Base-by-base conservation (phyloP, 1,140 invertebrate species). In the Megalonaias nervosa region DNA sequence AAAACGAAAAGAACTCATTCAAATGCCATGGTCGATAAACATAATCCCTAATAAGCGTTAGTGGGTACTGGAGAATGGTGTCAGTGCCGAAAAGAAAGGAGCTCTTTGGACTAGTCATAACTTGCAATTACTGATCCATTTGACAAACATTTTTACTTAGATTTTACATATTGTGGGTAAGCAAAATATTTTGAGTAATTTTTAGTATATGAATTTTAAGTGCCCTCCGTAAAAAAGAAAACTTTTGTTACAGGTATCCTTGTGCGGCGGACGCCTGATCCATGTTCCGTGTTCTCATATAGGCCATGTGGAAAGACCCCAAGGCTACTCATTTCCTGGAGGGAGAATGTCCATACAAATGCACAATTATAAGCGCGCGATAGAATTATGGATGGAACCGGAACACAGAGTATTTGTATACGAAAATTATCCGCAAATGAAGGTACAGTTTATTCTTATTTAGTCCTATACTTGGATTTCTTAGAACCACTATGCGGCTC, bases 261-360 rank as follows among this genome's bases (percentile, higher is more conserved):
- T 98, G 91, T 99, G 98, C 87, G 98, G 98, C 1, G 98, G 98
- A 0, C 93, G 93, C 67, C 94, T 99, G 0, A 96, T 99, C 91
- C 99, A 99, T 67, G 94, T 95, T 0, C 87, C 88, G 0, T 90
- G 89, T 74, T 88, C 88, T 19, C 84, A 85, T 67, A 81, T 90
- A 16, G 89, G 87, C 58, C 89, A 90, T 80, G 87, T 97, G 60
- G 91, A 99, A 0, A 95, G 96, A 9, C 87, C 89, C 70, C 97
- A 98, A 92, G 97, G 97, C 0, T 99, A 99, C 88, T 94, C 94
- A 75, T 97, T 98, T 90, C 96, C 96, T 13, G 93, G 97, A 86
- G 98, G 98, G 84, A 73, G 86, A n/a, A 64, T 82, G 11, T 57
- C 79, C 12, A 85, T 86, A 6, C 84, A 87, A 69, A 82, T 85